These are phyloP conservation scores for Harpalus rufipes DNA, from an alignment of 2,888 invertebrate genomes.

Conservation along the genomic window DNA sequence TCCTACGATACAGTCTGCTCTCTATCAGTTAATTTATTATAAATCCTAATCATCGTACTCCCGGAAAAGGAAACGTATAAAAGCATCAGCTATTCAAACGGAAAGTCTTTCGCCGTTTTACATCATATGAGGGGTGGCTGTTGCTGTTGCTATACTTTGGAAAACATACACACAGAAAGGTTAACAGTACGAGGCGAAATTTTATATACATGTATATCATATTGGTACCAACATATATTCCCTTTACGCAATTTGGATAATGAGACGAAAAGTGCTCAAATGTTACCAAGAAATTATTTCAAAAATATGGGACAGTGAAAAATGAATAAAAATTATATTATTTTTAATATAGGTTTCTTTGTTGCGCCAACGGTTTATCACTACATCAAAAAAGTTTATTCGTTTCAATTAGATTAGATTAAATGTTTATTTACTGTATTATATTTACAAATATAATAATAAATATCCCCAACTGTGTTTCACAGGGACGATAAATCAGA, in stretches of 20 bases:
- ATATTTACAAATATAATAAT: too few species aligned
- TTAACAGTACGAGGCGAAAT: slow-evolving; percentile 54
- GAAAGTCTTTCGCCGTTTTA: slow-evolving; percentile 20
- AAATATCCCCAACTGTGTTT: too few species aligned
- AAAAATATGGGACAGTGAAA: too few species aligned
- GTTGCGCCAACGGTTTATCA: too few species aligned
- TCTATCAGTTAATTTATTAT: slow-evolving; percentile 63
- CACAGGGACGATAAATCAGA: too few species aligned
- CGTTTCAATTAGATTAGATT: too few species aligned
- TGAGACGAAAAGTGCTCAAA: background rate
- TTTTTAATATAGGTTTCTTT: too few species aligned
- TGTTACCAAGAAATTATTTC: too few species aligned
- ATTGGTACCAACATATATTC: slow-evolving; percentile 26
- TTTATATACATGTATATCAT: slow-evolving; percentile 56
- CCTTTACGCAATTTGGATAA: background rate
- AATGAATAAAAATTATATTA: too few species aligned
- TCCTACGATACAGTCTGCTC: slow-evolving; percentile 65
- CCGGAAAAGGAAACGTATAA: slow-evolving; percentile 10
- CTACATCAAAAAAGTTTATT: too few species aligned
- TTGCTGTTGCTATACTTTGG: slow-evolving; percentile 60
- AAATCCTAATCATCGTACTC: slow-evolving; percentile 47
- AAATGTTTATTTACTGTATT: too few species aligned
- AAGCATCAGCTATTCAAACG: slow-evolving; percentile 18
- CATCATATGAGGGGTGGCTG: slow-evolving; percentile 8
- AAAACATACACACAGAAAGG: slow-evolving; percentile 62